These are phyloP conservation scores for Lottia gigantea DNA, from an alignment of 2,888 invertebrate species.

Conservation along the genomic window DNA sequence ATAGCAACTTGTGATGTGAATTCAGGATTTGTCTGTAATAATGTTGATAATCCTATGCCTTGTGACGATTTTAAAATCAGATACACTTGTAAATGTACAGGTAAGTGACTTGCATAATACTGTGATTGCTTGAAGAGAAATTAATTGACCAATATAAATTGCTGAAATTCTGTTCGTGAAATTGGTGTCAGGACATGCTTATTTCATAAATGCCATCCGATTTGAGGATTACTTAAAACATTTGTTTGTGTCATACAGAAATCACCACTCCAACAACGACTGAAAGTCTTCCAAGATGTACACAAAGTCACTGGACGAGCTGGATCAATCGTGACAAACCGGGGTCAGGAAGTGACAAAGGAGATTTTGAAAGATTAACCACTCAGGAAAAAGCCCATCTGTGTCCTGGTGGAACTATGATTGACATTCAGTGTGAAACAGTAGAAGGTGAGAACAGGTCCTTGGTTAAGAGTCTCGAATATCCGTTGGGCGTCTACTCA, in stretches of 20 bases:
- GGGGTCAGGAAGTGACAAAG: constrained; percentile 30
- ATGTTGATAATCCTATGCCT: constrained; percentile 39
- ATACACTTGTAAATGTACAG: constrained; percentile 70
- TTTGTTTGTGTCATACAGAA: too few relatives aligned
- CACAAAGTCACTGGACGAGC: constrained; percentile 41
- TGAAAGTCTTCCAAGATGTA: background rate
- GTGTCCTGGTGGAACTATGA: constrained; percentile 51
- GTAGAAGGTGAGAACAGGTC: constrained; percentile 30
- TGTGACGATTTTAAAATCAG: constrained; percentile 63
- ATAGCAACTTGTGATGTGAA: constrained; percentile 70
- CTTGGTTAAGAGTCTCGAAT: too few relatives aligned
- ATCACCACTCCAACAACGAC: too few relatives aligned
- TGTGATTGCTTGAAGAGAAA: too few relatives aligned
- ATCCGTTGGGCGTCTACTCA: too few relatives aligned
- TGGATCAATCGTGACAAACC: constrained; percentile 51
- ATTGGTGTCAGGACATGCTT: too few relatives aligned
- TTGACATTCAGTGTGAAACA: constrained; percentile 52
- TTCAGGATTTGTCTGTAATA: constrained; percentile 78
- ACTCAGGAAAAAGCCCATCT: constrained; percentile 39
- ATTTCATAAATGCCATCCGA: too few relatives aligned
- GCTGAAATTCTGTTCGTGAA: too few relatives aligned
- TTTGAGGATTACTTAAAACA: too few relatives aligned
- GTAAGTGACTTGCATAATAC: constrained; percentile 21
- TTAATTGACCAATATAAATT: too few relatives aligned
- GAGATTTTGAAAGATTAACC: constrained; percentile 50